Percentiles rank a stretch among this genome's conserved stretches.
phyloP scores from a whole-genome alignment of 2,888 invertebrate genomes.

The Ectropis crepuscularia region DNA sequence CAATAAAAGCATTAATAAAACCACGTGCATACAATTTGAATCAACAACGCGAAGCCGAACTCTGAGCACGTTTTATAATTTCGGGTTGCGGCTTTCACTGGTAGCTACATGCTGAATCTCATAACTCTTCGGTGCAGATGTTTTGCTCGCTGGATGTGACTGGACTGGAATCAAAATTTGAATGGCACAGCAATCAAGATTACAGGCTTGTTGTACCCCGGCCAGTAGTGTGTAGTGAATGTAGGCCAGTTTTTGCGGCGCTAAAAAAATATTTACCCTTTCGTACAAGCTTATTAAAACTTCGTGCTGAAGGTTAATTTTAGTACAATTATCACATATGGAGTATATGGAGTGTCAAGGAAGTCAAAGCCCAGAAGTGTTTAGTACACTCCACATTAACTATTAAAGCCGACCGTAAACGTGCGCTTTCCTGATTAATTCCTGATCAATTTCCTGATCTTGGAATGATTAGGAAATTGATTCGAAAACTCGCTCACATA shows the following conservation, averaged over 20 bases:
- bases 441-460: too few relatives aligned
- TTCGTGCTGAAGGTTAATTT: too few relatives aligned
- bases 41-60: constrained; percentile 58
- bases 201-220: constrained; percentile 9
- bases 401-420: too few relatives aligned
- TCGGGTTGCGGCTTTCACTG: constrained; percentile 59
- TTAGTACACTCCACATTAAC: too few relatives aligned
- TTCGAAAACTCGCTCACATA: too few relatives aligned
- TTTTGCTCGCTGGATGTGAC: constrained; percentile 48
- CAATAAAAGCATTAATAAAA: constrained; percentile 60
- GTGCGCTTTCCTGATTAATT: too few relatives aligned
- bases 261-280: not conserved
- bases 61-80: constrained; percentile 68
- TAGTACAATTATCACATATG: too few relatives aligned
- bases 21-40: constrained; percentile 59
- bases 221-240: not conserved
- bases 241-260: not conserved
- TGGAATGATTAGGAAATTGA: too few relatives aligned
- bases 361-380: too few relatives aligned
- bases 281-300: too few relatives aligned
- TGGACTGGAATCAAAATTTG: constrained; percentile 40
- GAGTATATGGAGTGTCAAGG: too few relatives aligned
- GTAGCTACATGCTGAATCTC: constrained; percentile 60
- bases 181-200: constrained; percentile 30
- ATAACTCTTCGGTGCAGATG: constrained; percentile 61